These are phyloP conservation scores for Muricea muricata DNA, from an alignment of 92 coral and sea anemone species.

Conservation along the genomic window DNA sequence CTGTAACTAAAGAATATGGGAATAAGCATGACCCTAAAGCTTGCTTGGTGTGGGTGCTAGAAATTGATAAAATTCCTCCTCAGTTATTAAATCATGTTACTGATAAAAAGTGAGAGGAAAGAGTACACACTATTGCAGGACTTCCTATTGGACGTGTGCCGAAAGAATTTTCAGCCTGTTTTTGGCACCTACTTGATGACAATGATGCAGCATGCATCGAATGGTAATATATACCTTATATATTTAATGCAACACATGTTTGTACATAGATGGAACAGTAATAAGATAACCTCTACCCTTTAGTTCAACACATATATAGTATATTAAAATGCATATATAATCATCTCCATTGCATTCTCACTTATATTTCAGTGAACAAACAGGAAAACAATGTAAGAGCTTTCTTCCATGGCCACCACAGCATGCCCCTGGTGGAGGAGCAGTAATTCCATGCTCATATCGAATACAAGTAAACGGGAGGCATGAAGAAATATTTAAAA, in stretches of 20 bases:
- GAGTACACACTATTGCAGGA: constrained; percentile 51
- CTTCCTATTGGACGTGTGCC: constrained; percentile 64
- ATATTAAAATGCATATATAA: neutral
- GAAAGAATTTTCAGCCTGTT: constrained; percentile 46
- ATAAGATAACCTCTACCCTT: no score
- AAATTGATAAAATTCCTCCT: constrained; percentile 40
- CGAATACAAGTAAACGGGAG: constrained; percentile 21
- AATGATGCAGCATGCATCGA: neutral
- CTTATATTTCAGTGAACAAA: neutral
- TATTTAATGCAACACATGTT: no score
- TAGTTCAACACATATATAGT: no score
- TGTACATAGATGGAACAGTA: no score
- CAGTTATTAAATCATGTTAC: constrained; percentile 38
- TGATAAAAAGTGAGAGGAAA: constrained; percentile 53
- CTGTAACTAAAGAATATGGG: constrained; percentile 52
- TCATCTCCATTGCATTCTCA: no score
- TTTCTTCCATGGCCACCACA: constrained; percentile 46
- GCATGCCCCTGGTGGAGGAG: constrained; percentile 55
- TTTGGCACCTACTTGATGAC: constrained; percentile 1
- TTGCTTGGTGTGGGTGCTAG: constrained; percentile 58
- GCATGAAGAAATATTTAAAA: neutral
- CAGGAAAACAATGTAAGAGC: neutral
- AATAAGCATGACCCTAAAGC: constrained; percentile 34
- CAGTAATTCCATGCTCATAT: constrained; percentile 41
- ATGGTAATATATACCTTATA: no score